Evolutionary conservation across 1,140 invertebrate genomes (phyloP), one percentile per base, ranked within the genome.

Genomic region (Brachionus manjavacas): DNA sequence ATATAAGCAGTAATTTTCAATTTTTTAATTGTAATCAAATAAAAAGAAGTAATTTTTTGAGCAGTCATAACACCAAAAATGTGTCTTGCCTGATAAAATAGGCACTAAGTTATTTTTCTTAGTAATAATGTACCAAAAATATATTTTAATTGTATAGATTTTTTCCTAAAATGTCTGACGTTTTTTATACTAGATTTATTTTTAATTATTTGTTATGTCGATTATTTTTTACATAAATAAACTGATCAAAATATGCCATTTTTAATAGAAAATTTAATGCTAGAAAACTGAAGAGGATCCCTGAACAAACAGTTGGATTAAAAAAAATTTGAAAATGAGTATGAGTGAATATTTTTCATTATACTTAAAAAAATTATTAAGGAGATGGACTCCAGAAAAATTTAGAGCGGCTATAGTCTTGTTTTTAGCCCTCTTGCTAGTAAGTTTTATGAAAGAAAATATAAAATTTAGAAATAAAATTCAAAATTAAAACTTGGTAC

Each of bases 21-120:
- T 11, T 41, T 41, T 74, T 43, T 14, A 41, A 43, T 74, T 74
- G 39, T 74, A 74, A 43, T 23, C 70, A 41, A 41, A 4, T 74
- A 16, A 41, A 74, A 43, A 23, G 23, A 28, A 16, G 9, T 16
- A 74, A 41, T 74, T 74, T 74, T 74, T 20, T 74, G 14, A 74
- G 43, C 11, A 16, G 16, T 16, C 31, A 74, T 20, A 74, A 20
- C 31, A 39, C 35, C 14, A 74, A 74, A 74, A 74, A 74, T 43
- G 12, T 74, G 20, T 43, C 70, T 20, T 39, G 70, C 43, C 35
- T 74, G 8, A 74, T 74, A n/a, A 74, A 74, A 74, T 74, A 74
- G 35, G 43, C 43, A n/a, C 43, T 46, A 46, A 46, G 14, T 46
- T 46, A 46, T 46, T 41, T 16, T 74, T 74, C 43, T 23, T 74